Base-by-base conservation (phyloP, 2,888 invertebrate genomes). In the Syritta pipiens region DNA sequence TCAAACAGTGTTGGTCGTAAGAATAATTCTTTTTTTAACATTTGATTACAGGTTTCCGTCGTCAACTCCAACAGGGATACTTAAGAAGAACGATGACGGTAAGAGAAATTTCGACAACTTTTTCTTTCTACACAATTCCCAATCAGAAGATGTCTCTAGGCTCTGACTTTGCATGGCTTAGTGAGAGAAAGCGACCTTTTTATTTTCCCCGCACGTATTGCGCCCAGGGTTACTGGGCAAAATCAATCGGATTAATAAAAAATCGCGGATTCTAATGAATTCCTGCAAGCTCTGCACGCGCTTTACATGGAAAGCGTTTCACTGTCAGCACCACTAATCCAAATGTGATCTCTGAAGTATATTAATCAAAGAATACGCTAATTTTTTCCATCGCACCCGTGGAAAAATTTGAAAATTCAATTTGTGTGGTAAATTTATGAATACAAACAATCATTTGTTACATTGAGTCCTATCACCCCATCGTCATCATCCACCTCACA, bases 51-150 rank as follows among this genome's bases (percentile, higher is more conserved):
- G 86, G 82, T 86, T 88, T 84, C 86, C 88, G 81, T 83, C 88
- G 83, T 85, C 88, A 72, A 82, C 85, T 82, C 86, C 88, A 84
- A 86, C 87, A 83, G 88, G 84, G 83, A 85, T 88, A 83, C 84
- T 88, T 72, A 87, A 87, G 84, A 87, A 87, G 83, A 87, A 81
- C 84, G 87, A 88, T 81, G 88, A 88, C 83, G 87, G 87, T 87
- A 86, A 88, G 87, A 57, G 40, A 40, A 35, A 71, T 53, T 77
- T 42, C 46, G 10, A 46, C n/a, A 44, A 7, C 19, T 19, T 57
- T 4, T 48, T 37, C n/a, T n/a, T n/a, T n/a, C n/a, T n/a, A n/a
- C 3, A 44, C 48, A 48, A 44, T 48, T 37, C 14, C n/a, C 35
- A 63, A 44, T 59, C 42, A 48, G 14, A 28, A 42, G 57, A 26